Base-by-base conservation (phyloP, 2,797 vertebrate genomes). In the Lerista edwardsae region DNA sequence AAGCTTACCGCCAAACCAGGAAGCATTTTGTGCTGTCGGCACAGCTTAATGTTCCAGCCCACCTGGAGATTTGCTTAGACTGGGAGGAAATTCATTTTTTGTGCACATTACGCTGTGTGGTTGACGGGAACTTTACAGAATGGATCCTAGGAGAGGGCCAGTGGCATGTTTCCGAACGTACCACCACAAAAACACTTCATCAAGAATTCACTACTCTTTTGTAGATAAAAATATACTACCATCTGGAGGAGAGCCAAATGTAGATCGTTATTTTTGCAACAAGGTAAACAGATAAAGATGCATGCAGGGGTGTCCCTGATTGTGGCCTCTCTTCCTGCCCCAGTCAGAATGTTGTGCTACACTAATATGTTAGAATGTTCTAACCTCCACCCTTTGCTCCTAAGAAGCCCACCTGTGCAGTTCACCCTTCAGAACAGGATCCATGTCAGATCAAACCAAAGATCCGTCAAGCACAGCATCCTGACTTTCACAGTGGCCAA, bases 61-160 rank as follows among this genome's bases (percentile, higher is more conserved):
- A 71, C 72, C 65, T 41, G 57, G 64, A 75, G 39, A 84, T 68
- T 71, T 76, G 73, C 59, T 80, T 71, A 31, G 31, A 55, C 59
- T 44, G 47, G 57, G 67, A 62, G 27, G 21, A 83, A 82, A 87
- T 57, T 74, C n/a, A 83, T 85, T 82, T n/a, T 80, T 61, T 80
- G 2, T n/a, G 68, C 69, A 72, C 21, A 73, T 73, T 67, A 68
- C 27, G 15, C 19, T 39, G 34, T 84, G 79, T 29, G 27, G 10
- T 65, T 81, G 34, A 2, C 21, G 0, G 0, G 39, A 73, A 27
- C 3, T 2, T 21, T 85, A 80, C 14, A 84, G 75, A 80, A 39
- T 6, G 39, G 39, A 62, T 9, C 8, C 47, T 31, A 39, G 81
- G 67, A 79, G 75, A 85, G 31, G 6, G 79, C 62, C 80, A 87